Percentiles rank a stretch among this genome's conserved stretches.
Evolutionary conservation across 1,140 invertebrate species (phyloP).

Genomic region (Euura saliciscinereae): DNA sequence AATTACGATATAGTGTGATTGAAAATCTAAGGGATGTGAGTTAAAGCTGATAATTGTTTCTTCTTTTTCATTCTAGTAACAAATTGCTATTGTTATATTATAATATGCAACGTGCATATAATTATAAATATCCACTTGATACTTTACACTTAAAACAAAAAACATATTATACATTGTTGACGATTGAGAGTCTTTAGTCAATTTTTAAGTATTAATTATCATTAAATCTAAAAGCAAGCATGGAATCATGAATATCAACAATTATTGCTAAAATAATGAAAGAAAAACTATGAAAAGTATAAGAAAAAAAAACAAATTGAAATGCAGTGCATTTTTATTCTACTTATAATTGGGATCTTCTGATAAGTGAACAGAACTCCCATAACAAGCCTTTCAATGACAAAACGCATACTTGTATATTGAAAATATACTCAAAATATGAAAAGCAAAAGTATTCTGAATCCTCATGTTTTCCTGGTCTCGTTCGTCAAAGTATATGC

Average conservation of each 20-base stretch:
- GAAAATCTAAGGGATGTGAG: neutral
- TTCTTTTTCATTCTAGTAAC: neutral
- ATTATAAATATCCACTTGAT: neutral
- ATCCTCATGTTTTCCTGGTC: neutral
- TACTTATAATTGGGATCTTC: neutral
- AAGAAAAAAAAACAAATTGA: neutral
- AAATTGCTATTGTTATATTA: neutral
- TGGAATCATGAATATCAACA: constrained; percentile 5
- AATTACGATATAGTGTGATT: neutral
- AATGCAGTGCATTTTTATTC: constrained; percentile 7
- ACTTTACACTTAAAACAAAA: neutral
- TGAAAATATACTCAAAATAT: constrained; percentile 6
- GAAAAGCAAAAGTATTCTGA: neutral
- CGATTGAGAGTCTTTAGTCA: constrained; percentile 5
- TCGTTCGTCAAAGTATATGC: no score
- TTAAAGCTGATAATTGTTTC: neutral
- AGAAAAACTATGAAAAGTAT: neutral
- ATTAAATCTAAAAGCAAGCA: constrained; percentile 6
- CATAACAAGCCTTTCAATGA: constrained; percentile 5
- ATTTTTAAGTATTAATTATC: neutral
- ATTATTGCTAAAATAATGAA: constrained; percentile 8
- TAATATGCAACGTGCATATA: neutral
- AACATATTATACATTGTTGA: neutral
- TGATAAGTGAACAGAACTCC: neutral
- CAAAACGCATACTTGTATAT: constrained; percentile 6